phyloP scores from a whole-genome alignment of 2,797 vertebrate species.

The Acropternis orthonyx region DNA sequence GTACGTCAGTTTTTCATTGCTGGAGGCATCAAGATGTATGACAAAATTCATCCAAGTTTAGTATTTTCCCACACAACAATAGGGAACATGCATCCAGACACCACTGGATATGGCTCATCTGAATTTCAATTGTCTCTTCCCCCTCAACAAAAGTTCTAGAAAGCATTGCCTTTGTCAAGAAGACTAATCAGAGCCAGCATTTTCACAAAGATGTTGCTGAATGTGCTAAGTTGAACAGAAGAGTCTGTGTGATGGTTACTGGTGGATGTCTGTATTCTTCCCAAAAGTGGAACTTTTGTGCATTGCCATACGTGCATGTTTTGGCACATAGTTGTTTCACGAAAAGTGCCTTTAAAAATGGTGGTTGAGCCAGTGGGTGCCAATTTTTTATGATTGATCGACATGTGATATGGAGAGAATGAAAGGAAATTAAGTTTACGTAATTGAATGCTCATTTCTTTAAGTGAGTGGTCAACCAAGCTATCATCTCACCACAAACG shows the following conservation, averaged over 20 bases:
- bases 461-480: not conserved
- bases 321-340: not conserved
- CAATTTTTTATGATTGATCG: not conserved
- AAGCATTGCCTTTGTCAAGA: not conserved
- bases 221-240: not conserved
- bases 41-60: not conserved
- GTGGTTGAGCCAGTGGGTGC: not conserved
- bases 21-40: not conserved
- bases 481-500: not conserved
- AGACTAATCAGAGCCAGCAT: not conserved
- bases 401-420: not conserved
- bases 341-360: not conserved
- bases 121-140: not conserved
- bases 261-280: not conserved
- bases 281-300: not conserved
- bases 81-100: not conserved
- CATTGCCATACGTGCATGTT: accelerated
- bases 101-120: not conserved
- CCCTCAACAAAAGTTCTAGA: not conserved
- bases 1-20: not conserved
- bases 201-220: not conserved
- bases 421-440: not conserved
- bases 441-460: not conserved
- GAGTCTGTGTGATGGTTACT: not conserved
- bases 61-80: not conserved